phyloP scores from a whole-genome alignment of 2,797 vertebrate species.

The Peromyscus nudipes region DNA sequence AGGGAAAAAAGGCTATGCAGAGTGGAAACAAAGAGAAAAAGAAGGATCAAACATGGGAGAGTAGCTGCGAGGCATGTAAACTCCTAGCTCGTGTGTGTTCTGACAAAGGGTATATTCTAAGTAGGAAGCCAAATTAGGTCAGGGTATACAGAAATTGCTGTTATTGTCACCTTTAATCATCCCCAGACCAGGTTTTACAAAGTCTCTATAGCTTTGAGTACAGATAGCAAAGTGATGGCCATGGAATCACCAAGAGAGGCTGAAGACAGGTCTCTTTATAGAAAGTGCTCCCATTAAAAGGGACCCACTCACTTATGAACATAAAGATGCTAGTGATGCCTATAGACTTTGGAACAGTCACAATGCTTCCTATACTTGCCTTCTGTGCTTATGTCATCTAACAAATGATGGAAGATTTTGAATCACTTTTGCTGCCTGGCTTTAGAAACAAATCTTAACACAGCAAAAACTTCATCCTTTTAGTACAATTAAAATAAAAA shows the following conservation, averaged over 20 bases:
- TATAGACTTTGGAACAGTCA: not conserved
- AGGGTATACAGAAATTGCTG: not conserved
- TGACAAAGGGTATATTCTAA: not conserved
- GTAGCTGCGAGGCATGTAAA: not conserved
- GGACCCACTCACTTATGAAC: not conserved
- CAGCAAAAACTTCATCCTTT: not conserved
- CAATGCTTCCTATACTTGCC: not conserved
- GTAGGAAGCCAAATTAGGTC: not conserved
- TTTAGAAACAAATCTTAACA: not conserved
- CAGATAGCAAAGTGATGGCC: not conserved
- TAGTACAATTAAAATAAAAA: slow-evolving; percentile 11
- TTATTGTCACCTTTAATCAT: not conserved
- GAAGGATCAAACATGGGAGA: not conserved
- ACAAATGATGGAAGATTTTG: not conserved
- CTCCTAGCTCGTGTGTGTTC: not conserved
- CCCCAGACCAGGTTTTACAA: not conserved
- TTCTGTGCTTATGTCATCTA: not conserved
- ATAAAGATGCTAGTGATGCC: not conserved
- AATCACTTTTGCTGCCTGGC: not conserved
- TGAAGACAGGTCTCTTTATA: not conserved
- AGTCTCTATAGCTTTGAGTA: not conserved
- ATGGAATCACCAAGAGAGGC: not conserved
- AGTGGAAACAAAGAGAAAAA: not conserved
- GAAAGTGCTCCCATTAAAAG: not conserved
- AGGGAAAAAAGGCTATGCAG: not conserved